Evolutionary conservation across 2,888 invertebrate genomes (phyloP).

Genomic region (Heteromurus nitidus): DNA sequence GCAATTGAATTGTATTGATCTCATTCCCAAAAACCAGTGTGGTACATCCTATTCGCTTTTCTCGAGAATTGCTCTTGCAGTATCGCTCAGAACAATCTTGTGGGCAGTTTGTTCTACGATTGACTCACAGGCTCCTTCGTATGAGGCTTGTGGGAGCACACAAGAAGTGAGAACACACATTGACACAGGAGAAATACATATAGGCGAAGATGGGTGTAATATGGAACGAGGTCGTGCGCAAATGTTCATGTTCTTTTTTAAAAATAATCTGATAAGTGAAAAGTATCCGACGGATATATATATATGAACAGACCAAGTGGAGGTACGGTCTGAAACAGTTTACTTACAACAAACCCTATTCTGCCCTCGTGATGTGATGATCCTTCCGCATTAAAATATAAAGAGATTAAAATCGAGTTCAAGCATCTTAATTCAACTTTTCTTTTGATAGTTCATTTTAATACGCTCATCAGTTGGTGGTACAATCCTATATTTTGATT

Average conservation of each 20-base stretch:
- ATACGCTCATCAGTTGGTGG: too few relatives aligned
- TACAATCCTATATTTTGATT: too few relatives aligned
- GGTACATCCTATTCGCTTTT: too few relatives aligned
- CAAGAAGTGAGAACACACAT: constrained; percentile 51
- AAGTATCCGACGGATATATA: constrained; percentile 18
- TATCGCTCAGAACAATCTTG: constrained; percentile 30
- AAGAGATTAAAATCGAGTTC: constrained; percentile 50
- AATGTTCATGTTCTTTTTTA: too few relatives aligned
- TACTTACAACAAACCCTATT: constrained; percentile 36
- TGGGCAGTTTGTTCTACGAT: constrained; percentile 33
- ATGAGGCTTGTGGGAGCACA: too few relatives aligned
- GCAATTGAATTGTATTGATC: constrained; percentile 18
- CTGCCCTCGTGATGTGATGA: constrained; percentile 53
- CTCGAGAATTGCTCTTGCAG: too few relatives aligned
- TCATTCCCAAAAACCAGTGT: too few relatives aligned
- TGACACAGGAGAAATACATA: constrained; percentile 41
- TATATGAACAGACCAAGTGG: too few relatives aligned
- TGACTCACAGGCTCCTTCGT: too few relatives aligned
- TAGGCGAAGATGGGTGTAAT: constrained; percentile 32
- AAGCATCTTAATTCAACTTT: too few relatives aligned
- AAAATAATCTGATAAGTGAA: constrained; percentile 46
- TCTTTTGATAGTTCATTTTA: too few relatives aligned
- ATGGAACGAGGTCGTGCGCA: constrained; percentile 13
- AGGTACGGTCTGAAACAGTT: too few relatives aligned
- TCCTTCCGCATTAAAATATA: constrained; percentile 50